Conservation (phyloP, 2,888 invertebrate species). For the Melieria picta region DNA sequence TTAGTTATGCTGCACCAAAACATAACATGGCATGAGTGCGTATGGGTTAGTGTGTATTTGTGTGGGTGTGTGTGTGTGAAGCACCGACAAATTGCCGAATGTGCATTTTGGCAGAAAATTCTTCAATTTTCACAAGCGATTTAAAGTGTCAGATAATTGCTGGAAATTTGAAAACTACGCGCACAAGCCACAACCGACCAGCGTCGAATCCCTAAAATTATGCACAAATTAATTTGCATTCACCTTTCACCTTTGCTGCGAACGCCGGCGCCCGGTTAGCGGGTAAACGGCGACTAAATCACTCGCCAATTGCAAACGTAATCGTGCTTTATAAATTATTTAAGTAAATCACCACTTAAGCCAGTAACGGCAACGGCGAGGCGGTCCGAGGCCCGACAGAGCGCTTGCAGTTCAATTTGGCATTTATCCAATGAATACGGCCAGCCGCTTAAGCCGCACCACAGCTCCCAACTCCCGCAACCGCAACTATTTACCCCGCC, state of each 20-base stretch:
- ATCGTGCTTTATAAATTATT: slow-evolving; percentile 34
- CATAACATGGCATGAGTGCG: too few species aligned
- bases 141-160: too few species aligned
- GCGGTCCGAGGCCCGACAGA: neutral
- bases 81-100: too few species aligned
- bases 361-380: slow-evolving; percentile 15
- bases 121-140: too few species aligned
- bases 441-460: slow-evolving; percentile 22
- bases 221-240: slow-evolving; percentile 19
- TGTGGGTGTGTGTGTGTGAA: too few species aligned
- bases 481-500: too few species aligned
- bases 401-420: slow-evolving; percentile 20
- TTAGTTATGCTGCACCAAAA: too few species aligned
- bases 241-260: neutral
- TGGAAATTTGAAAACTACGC: too few species aligned
- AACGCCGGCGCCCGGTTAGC: too few species aligned
- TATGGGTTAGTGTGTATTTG: too few species aligned
- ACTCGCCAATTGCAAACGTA: slow-evolving; percentile 12
- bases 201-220: slow-evolving; percentile 20
- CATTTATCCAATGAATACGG: slow-evolving; percentile 3
- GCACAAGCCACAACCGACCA: neutral
- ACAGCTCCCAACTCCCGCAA: neutral
- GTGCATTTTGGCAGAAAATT: too few species aligned
- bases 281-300: neutral
- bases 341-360: slow-evolving; percentile 33